Base-by-base conservation (phyloP, 2,888 invertebrate genomes). In the Willowsia nigromaculata region DNA sequence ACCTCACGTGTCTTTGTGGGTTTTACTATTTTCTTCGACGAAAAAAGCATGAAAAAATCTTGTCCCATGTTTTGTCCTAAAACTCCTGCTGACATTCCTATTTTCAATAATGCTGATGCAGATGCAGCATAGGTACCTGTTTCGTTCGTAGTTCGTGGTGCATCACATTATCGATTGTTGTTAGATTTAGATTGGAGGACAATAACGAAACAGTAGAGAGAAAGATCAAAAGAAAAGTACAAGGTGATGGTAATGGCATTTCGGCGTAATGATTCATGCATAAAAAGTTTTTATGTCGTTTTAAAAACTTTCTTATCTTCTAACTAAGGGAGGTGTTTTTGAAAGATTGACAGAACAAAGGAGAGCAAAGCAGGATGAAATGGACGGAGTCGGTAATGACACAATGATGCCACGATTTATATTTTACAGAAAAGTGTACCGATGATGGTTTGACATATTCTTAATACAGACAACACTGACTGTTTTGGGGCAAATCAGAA, bases 311-410 rank as follows among this genome's bases (percentile, higher is more conserved):
- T 76, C 33, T 84, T 59, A 76, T 78, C 85, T 33, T 43, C 74
- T 50, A 62, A 68, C 30, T 80, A 53, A 86, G 33, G 25, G 37
- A 85, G 56, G 50, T 59, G 18, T 62, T 74, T 40, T 15, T 37
- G 50, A 27, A 82, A 92, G 92, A 92, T 88, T 92, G 92, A 92
- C 92, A 92, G 91, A 90, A 92, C 92, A 92, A 92, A 92, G 90
- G 91, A 82, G 33, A 85, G n/a, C 22, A n/a, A n/a, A 3, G 22
- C 43, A 22, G 43, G 76, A 43, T 13, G 13, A 37, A 37, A 37
- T 37, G 37, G 37, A 88, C n/a, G n/a, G n/a, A n/a, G n/a, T n/a
- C n/a, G n/a, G n/a, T n/a, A n/a, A n/a, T n/a, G n/a, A n/a, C n/a
- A n/a, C n/a, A n/a, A n/a, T n/a, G n/a, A n/a, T n/a, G n/a, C n/a